These are phyloP conservation scores for Heliconius hewitsoni DNA, from an alignment of 1,140 invertebrate genomes.

Conservation along the genomic window DNA sequence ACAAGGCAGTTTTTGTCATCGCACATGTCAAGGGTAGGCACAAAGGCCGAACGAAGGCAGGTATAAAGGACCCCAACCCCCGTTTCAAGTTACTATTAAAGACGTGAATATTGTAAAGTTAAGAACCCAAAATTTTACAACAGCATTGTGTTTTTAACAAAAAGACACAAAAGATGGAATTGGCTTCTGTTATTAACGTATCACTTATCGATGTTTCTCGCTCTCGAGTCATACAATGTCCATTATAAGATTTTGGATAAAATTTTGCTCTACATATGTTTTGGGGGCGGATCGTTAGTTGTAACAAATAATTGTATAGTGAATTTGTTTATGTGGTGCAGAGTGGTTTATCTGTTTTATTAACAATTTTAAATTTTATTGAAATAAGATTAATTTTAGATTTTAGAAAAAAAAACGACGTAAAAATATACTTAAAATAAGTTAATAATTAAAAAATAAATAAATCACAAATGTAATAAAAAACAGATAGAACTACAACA, in stretches of 20 bases:
- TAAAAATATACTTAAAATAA: neutral
- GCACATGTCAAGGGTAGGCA: conserved; percentile 73
- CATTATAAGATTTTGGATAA: conserved; percentile 58
- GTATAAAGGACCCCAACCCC: conserved; percentile 71
- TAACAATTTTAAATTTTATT: neutral
- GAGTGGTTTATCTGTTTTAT: neutral
- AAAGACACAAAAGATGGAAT: conserved; percentile 72
- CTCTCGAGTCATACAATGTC: conserved; percentile 67
- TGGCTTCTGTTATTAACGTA: conserved; percentile 78
- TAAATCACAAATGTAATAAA: neutral
- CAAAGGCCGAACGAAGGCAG: conserved; percentile 68
- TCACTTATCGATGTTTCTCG: conserved; percentile 72
- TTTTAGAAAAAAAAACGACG: neutral
- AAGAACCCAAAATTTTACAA: conserved; percentile 80
- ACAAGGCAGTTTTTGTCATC: conserved; percentile 72
- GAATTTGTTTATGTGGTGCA: neutral
- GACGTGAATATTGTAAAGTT: conserved; percentile 76
- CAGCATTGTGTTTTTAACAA: conserved; percentile 74
- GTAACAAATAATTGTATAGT: neutral
- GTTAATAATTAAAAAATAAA: too few relatives aligned
- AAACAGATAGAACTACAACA: neutral
- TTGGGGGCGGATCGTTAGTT: conserved; percentile 65
- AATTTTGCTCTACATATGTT: conserved; percentile 60
- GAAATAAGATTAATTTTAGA: neutral
- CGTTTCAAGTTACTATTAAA: conserved; percentile 77